Base-by-base conservation (phyloP, 1,140 invertebrate species). In the Tribolium madens region DNA sequence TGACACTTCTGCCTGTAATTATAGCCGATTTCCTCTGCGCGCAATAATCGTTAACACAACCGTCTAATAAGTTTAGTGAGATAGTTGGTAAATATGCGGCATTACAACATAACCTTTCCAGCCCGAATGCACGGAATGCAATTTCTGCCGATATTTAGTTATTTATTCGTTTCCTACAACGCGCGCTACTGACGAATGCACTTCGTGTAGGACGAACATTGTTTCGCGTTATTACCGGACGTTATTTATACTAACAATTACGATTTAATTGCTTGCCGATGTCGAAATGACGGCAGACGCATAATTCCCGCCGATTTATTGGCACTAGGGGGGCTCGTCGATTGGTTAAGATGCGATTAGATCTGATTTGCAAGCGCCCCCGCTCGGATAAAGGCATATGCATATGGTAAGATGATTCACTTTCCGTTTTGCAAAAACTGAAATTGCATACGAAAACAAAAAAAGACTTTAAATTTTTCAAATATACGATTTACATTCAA, bases 131-230 rank as follows among this genome's bases (percentile, higher is more conserved):
- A 36, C 26, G 57, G 57, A 64, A 64, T 64, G 57, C 57, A 64
- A 64, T 64, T 57, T 64, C 57, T 64, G 57, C 57, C 57, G 57
- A 64, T 64, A 64, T 64, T 64, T 64, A 33, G 57, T 64, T 64
- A 64, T 64, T 64, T 64, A 64, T 64, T 31, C 57, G 17, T 64
- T 64, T 64, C 57, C 57, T 64, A 64, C 57, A 18, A 3, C 14
- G 26, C 14, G 26, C 57, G 57, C 57, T 64, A 64, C 57, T 14
- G 57, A 64, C 57, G 57, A 33, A 21, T 64, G 57, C 57, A 21
- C 36, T 57, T 5, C 10, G 57, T 64, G 57, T 64, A 64, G 57
- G 57, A 64, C 57, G 57, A 33, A 64, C 57, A 64, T 64, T 64
- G 57, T 64, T 64, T 64, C 57, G 57, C 13, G 57, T 64, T 64